Evolutionary conservation across 2,888 invertebrate species (phyloP).

Genomic region (Psylliodes chrysocephalus): DNA sequence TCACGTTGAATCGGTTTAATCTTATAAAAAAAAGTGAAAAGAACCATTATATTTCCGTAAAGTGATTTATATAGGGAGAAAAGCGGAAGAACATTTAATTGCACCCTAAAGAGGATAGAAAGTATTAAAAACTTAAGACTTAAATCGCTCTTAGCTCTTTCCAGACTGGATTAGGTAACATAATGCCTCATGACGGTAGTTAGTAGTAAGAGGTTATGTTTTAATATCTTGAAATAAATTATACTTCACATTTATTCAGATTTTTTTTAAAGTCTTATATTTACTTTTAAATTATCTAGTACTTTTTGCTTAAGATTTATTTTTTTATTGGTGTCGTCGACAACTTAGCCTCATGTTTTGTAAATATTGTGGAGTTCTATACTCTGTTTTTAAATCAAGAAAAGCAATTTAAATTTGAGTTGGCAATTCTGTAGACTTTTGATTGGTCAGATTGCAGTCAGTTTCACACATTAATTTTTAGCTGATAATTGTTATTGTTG

Average conservation of each 20-base stretch:
- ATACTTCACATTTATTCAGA: background rate
- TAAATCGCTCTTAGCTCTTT: slow-evolving; percentile 6
- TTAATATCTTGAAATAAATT: background rate
- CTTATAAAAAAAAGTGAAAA: background rate
- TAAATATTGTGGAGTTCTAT: too few species aligned
- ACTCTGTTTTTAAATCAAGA: too few species aligned
- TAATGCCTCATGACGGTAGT: slow-evolving; percentile 3
- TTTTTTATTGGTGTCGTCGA: too few species aligned
- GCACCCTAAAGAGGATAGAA: slow-evolving; percentile 19
- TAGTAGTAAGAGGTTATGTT: slow-evolving; percentile 6
- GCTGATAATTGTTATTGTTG: too few species aligned
- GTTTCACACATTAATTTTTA: too few species aligned
- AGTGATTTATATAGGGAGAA: slow-evolving; percentile 19
- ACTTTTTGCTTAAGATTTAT: too few species aligned
- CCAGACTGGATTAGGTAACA: slow-evolving; percentile 1
- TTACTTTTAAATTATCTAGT: background rate
- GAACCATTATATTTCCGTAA: slow-evolving; percentile 1
- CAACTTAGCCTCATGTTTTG: too few species aligned
- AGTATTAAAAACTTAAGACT: slow-evolving; percentile 25
- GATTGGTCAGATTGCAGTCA: too few species aligned
- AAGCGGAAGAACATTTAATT: slow-evolving; percentile 17
- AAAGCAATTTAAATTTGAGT: too few species aligned
- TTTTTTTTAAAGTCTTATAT: background rate
- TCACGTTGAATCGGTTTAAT: too few species aligned
- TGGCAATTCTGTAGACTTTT: too few species aligned